Evolutionary conservation across 2,888 invertebrate genomes (phyloP), one percentile per base, ranked within the genome.

Genomic region (Andrena flavipes): DNA sequence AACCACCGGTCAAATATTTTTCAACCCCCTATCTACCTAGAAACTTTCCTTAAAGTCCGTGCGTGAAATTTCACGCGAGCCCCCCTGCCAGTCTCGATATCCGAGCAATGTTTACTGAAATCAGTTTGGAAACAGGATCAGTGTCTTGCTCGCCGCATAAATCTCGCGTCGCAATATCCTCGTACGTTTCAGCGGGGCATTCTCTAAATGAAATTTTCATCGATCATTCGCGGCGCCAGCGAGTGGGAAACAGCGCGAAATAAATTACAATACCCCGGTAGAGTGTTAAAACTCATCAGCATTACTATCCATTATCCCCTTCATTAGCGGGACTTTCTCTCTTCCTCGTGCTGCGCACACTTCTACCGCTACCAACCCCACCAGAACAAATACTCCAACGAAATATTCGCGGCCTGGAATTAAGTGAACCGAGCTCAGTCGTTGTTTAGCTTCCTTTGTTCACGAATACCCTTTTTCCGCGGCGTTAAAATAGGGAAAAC

Each of bases 401-500:
- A 16, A 42, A 16, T 42, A 42, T 42, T 42, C 42, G 42, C 65
- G 65, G 63, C 59, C 16, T 59, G 56, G 48, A 68, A 76, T 80
- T 80, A 76, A 80, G 72, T 68, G 76, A 72, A 63, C 49, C 56
- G 63, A 69, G 48, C 54, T 60, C 33, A 30, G 30, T 13, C 65
- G 30, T 23, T 59, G 56, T 23, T 65, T 2, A 5, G 26, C 42
- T 56, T 69, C 35, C 33, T 67, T 20, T 35, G 20, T 68, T 26
- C 54, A 33, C 30, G 68, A 1, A 33, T 20, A 30, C 33, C 33
- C 26, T 68, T 56, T 35, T 30, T 13, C 13, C 2, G 8, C 69
- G 79, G 69, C 65, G 77, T 83, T 89, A 88, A 87, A 89, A 88
- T 84, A 80, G 75, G 75, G 80, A 75, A 77, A 74, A 81, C 73